Evolutionary conservation across 2,888 invertebrate species (phyloP), one percentile per base, ranked within the genome.

Genomic region (Athalia rosae): DNA sequence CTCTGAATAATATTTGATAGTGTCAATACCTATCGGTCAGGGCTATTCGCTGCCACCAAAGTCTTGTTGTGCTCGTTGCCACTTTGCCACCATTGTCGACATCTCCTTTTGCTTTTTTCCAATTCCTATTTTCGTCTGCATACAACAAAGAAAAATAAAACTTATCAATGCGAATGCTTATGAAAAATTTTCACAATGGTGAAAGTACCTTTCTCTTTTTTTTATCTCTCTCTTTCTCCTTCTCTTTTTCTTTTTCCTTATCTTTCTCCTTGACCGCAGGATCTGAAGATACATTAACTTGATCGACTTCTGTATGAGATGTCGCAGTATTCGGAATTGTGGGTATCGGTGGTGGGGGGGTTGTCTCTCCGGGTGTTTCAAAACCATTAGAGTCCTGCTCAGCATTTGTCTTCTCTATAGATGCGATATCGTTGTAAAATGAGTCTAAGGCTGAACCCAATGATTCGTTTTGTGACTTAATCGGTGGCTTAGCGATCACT

Each of bases 51-150:
- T 79, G 62, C 82, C 82, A 43, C 80, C 82, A 13, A 85, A 88
- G 82, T 92, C 92, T 81, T 92, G 91, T 86, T 94, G 94, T 62
- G 94, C 93, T 84, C 93, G 93, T 87, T 94, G 93, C 95, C 95
- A 95, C 83, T 94, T 94, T 76, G 94, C 93, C 0, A 95, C 94
- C 85, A 94, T 90, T 62, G 93, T 92, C 2, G 94, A 93, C 48
- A 94, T 93, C 79, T 93, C 93, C 85, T 94, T 94, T 86, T 94
- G 94, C 88, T 94, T 94, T 89, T 94, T 91, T 4, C 93, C 90
- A 59, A 94, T 89, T n/a, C 93, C 93, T 59, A 93, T 85, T 89
- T 93, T 93, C 6, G 92, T 87, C 92, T 93, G 84, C 2, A 28
- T 28, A 28, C 28, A 28, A 28, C 28, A 2, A 9, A 45, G 45